Conservation (phyloP, 1,140 invertebrate genomes). For the Calephelis virginiensis region DNA sequence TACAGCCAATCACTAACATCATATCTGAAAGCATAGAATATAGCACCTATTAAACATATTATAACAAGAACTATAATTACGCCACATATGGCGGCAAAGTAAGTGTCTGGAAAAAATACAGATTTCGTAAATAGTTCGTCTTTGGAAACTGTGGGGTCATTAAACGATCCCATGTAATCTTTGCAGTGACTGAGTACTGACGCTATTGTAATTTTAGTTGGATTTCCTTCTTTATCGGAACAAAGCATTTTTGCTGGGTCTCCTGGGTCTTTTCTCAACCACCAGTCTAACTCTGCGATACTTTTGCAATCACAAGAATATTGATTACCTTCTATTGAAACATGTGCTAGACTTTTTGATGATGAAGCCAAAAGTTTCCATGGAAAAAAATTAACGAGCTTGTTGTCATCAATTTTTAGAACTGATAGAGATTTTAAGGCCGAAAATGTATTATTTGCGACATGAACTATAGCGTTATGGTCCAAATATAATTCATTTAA, state of each 20-base stretch:
- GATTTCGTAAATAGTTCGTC: slow-evolving; percentile 79
- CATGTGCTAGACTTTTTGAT: slow-evolving; percentile 79
- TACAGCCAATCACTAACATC: slow-evolving; percentile 87
- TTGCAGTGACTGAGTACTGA: slow-evolving; percentile 82
- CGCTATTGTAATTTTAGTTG: slow-evolving; percentile 79
- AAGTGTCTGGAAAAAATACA: slow-evolving; percentile 77
- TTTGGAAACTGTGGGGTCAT: slow-evolving; percentile 81
- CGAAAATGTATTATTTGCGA: slow-evolving; percentile 88
- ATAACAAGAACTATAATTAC: slow-evolving; percentile 86
- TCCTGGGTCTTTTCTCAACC: slow-evolving; percentile 81
- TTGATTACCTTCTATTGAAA: slow-evolving; percentile 84
- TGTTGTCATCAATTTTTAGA: slow-evolving; percentile 88
- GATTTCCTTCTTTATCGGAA: slow-evolving; percentile 70
- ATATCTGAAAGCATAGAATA: slow-evolving; percentile 87
- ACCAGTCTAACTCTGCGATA: slow-evolving; percentile 81
- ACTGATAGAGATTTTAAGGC: slow-evolving; percentile 87
- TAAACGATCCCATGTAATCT: slow-evolving; percentile 80
- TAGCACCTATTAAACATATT: slow-evolving; percentile 83
- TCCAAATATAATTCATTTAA: slow-evolving; percentile 91
- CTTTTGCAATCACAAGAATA: slow-evolving; percentile 87
- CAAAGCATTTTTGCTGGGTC: slow-evolving; percentile 82
- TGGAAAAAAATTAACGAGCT: slow-evolving; percentile 86
- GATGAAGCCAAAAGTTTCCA: slow-evolving; percentile 82
- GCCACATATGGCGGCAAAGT: slow-evolving; percentile 86
- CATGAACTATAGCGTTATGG: slow-evolving; percentile 85